phyloP scores from a whole-genome alignment of 2,113 vertebrate genomes.

The Spizaetus ornatus region DNA sequence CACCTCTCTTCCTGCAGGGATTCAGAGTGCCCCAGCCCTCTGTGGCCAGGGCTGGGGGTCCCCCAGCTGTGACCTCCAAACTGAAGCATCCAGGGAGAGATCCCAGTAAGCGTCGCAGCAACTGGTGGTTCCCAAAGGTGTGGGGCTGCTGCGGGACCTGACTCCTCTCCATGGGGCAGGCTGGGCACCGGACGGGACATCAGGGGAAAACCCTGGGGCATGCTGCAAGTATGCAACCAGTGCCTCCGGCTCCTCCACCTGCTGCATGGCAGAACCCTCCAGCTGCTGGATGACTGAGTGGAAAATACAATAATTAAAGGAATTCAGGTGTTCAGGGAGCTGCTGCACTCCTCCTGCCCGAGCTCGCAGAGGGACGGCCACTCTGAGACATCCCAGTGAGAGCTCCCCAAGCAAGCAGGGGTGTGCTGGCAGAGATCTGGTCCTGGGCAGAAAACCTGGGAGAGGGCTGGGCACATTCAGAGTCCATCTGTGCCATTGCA shows the following conservation, averaged over 20 bases:
- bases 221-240: too few relatives aligned
- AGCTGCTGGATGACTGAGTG: neutral
- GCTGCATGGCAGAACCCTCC: neutral
- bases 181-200: neutral
- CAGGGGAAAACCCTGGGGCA: neutral
- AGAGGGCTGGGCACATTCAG: neutral
- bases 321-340: neutral
- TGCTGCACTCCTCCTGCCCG: neutral
- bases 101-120: neutral
- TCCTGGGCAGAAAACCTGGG: neutral
- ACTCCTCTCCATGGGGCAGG: neutral
- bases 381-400: neutral
- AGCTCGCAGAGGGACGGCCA: neutral
- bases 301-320: neutral
- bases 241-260: neutral
- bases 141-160: neutral
- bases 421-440: neutral
- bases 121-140: fast-evolving
- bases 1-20: neutral
- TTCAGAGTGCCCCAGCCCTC: neutral
- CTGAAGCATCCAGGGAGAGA: neutral
- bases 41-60: fast-evolving
- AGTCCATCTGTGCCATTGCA: neutral
- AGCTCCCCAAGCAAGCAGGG: neutral
- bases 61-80: neutral